Base-by-base conservation (phyloP, 1,140 invertebrate genomes). In the Atopsyche davidsoni region DNA sequence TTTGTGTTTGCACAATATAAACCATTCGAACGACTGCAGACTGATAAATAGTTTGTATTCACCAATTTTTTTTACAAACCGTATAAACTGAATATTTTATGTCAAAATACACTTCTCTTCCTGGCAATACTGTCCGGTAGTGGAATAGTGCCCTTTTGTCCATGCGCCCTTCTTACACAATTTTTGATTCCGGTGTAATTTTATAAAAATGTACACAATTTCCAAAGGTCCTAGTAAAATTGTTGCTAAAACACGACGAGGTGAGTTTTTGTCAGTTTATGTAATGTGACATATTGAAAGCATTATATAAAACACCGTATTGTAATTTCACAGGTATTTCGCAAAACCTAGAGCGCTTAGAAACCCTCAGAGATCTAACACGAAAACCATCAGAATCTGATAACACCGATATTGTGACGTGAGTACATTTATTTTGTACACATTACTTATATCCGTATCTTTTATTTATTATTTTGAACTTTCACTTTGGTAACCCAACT, bases 221-320 rank as follows among this genome's bases (percentile, higher is more conserved):
- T 83, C 83, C 47, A 88, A 88, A 75, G 85, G 85, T 46, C 85
- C 86, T 41, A 89, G 84, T 70, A 89, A 90, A 75, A 86, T 89
- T 62, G 85, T 87, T 56, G 85, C 85, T 40, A 89, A 90, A 78
- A 85, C 86, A 57, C 75, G 87, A 63, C 76, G 86, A 79, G 86
- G 86, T 88, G 74, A 69, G 66, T 7, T 11, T 2, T n/a, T 13
- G 7, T 28, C 7, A 7, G 25, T 28, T 13, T 28, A 9, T 28
- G 7, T 7, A 28, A 28, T 28, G 13, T 28, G 14, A 36, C 16
- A n/a, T n/a, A 10, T 16, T 6, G 6, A 36, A 9, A 3, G 11
- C 13, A 24, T 19, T 43, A 16, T 40, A 13, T 49, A 40, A 51
- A 32, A 18, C 34, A 46, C 42, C 4, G 16, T 24, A 45, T 41